phyloP scores from a whole-genome alignment of 2,888 invertebrate genomes.

The Harmothoe impar region DNA sequence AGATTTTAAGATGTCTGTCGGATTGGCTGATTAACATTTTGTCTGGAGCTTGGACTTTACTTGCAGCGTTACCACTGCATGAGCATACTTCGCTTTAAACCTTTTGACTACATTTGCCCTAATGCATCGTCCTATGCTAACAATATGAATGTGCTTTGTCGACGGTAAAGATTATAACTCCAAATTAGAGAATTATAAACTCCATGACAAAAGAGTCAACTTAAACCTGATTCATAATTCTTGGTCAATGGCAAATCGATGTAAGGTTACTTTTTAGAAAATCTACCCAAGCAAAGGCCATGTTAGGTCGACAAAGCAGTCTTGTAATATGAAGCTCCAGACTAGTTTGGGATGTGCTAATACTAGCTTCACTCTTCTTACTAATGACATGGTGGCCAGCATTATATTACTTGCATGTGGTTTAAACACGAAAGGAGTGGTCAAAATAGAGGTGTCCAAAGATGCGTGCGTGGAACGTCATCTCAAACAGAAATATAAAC shows the following conservation, averaged over 20 bases:
- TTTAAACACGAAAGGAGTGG: too few relatives aligned
- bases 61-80: neutral
- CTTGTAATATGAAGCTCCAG: neutral
- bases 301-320: neutral
- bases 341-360: neutral
- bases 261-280: too few relatives aligned
- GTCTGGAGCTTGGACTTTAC: neutral
- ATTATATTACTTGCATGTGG: too few relatives aligned
- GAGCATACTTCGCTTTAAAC: neutral
- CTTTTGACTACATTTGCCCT: neutral
- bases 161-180: neutral
- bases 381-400: neutral
- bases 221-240: too few relatives aligned
- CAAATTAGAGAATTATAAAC: too few relatives aligned
- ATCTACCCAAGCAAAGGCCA: too few relatives aligned
- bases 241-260: too few relatives aligned
- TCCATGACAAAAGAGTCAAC: too few relatives aligned
- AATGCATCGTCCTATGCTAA: neutral
- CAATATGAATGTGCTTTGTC: slow-evolving; percentile 19
- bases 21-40: neutral
- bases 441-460: too few relatives aligned
- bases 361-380: neutral
- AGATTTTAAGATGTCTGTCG: neutral
- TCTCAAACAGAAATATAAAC: too few relatives aligned
- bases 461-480: too few relatives aligned